Evolutionary conservation across 2,888 invertebrate species (phyloP), one percentile per base, ranked within the genome.

Genomic region (Polylopha cassiicola): DNA sequence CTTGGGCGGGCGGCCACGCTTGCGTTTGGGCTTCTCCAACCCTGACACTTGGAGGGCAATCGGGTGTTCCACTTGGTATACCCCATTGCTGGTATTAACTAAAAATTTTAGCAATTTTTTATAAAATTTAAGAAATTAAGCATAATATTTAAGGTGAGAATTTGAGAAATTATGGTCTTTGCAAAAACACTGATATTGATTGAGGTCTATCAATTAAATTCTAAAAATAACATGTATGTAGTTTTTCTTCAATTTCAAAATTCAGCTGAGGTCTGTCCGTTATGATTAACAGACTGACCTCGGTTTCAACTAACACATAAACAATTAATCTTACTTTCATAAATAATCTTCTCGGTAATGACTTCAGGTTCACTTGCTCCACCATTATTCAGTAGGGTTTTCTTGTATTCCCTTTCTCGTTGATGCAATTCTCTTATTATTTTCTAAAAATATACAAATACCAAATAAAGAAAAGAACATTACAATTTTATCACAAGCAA

Each of bases 1-100:
- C 71, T 92, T 92, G 0, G 90, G 89, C 6, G 92, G 92, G 23
- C 92, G 80, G 4, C 92, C 92, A 15, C 92, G 77, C 68, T 91
- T 92, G 36, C 89, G 78, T 58, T 88, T 89, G 0, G 91, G 91
- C 51, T 87, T 90, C 16, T 88, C 89, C 11, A 91, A 63, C 1
- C 91, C 91, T 41, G 89, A 88, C 47, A 89, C 87, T 76, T 88
- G 87, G 9, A 92, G 69, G 2, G 89, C 73, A 48, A 91, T 81
- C 10, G 89, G 88, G 60, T 92, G 91, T 15, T 91, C 90, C 0
- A 86, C 75, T 41, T 89, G 84, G 65, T 90, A 92, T 24, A 91
- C 71, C 1, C 89, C 88, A 51, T 89, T 87, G 48, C 87, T 88
- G 13, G 89, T 87, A 48, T 88, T 77, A 44, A 90, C 91, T 91